Base-by-base conservation (phyloP, 1,140 invertebrate genomes). In the Ooceraea biroi region DNA sequence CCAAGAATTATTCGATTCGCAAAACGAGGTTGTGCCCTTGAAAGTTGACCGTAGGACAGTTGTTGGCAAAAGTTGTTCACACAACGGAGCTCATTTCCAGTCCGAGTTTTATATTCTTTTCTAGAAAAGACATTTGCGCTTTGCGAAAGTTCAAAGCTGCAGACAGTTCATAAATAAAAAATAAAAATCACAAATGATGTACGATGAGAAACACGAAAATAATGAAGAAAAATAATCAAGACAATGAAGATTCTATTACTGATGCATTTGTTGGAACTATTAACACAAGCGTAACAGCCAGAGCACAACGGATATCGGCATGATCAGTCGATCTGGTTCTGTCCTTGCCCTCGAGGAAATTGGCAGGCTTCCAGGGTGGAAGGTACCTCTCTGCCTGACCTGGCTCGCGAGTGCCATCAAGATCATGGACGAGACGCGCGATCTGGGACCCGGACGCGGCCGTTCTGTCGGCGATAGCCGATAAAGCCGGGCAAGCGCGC, bases 331-430 rank as follows among this genome's bases (percentile, higher is more conserved):
- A 36, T 36, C 58, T 11, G 30, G 36, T 30, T 50, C 46, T 88
- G 87, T 84, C 87, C 87, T 89, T 89, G 84, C 73, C 83, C 87
- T 89, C 77, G 84, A 89, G 50, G 14, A 80, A 88, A 30, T 88
- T 89, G 84, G 87, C 87, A 83, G 44, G 84, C 11, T 88, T 89
- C 87, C 87, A 89, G 87, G 55, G 46, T 85, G 72, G 77, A 88
- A 88, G 83, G 72, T 77, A 88, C 30, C 48, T 25, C 46, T 66
- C 58, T 17, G 14, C 41, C 12, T 14, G 58, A 44, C 52, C 58
- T 50, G 63, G 60, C n/a, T 17, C 19, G 68, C 74, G 55, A 66
- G 57, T 55, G 46, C 61, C 55, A 65, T 30, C 86, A 88, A 88
- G 83, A 88, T 88, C 87, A 87, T 69, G 83, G 83, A n/a, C 87